These are phyloP conservation scores for Sinocyclocheilus grahami DNA, from an alignment of 2,113 vertebrate genomes.

Conservation along the genomic window DNA sequence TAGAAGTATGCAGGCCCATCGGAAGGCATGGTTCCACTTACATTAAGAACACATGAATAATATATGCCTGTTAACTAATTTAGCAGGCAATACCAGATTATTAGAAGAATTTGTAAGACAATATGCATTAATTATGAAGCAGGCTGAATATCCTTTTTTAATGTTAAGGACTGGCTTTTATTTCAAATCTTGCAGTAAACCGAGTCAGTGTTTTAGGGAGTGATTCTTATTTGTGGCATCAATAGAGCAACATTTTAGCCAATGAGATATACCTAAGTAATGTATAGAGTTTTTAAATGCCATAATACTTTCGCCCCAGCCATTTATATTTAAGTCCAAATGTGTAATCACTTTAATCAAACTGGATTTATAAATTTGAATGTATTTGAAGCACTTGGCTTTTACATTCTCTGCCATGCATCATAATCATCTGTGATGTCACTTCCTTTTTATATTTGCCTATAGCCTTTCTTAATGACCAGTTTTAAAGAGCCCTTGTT, in stretches of 20 bases:
- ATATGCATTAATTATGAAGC: constrained; percentile 21
- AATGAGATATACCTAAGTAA: too few species aligned
- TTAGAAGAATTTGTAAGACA: constrained; percentile 24
- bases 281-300: background rate
- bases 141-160: constrained; percentile 10
- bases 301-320: constrained; percentile 6
- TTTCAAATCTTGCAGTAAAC: background rate
- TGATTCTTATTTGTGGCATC: background rate
- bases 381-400: background rate
- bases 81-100: constrained; percentile 30
- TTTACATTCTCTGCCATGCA: background rate
- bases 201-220: background rate
- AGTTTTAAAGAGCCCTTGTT: constrained; percentile 55
- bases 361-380: background rate
- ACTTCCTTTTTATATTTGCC: background rate
- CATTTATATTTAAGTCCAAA: constrained; percentile 3
- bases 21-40: constrained; percentile 25
- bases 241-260: background rate
- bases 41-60: constrained; percentile 20
- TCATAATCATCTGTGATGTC: background rate
- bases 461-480: background rate
- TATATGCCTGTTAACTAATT: constrained; percentile 37
- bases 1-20: background rate
- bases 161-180: constrained; percentile 4
- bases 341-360: background rate